phyloP scores from a whole-genome alignment of 2,888 invertebrate species.

The Drosophila atroscutellata region DNA sequence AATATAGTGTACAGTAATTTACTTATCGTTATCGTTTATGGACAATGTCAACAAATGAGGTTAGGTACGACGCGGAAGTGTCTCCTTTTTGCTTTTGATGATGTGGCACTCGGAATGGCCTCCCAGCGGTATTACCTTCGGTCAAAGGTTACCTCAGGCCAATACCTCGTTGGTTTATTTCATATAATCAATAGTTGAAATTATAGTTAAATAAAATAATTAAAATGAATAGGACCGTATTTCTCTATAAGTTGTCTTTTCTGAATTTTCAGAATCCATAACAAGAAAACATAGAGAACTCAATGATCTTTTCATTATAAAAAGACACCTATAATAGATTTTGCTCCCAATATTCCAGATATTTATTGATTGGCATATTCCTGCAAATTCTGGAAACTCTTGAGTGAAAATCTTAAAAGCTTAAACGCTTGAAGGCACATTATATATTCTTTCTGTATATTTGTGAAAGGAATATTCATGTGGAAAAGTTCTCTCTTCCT shows the following conservation, averaged over 20 bases:
- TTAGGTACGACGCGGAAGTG: slow-evolving; percentile 49
- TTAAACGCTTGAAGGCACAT: not conserved
- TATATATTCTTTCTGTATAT: not conserved
- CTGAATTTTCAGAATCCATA: not conserved
- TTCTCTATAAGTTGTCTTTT: not conserved
- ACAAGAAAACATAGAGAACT: not conserved
- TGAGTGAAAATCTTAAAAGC: not conserved
- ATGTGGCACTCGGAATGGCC: slow-evolving; percentile 19
- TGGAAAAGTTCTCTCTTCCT: not conserved
- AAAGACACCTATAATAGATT: not conserved
- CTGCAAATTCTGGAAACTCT: not conserved
- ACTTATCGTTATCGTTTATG: slow-evolving; percentile 56
- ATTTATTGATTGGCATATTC: not conserved
- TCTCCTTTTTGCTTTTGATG: slow-evolving; percentile 19
- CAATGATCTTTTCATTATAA: not conserved
- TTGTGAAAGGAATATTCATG: not conserved
- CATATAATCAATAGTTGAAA: slow-evolving; percentile 32
- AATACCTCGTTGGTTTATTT: slow-evolving; percentile 11
- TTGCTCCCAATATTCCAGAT: not conserved
- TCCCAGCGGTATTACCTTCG: slow-evolving; percentile 24
- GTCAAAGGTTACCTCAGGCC: slow-evolving; percentile 38
- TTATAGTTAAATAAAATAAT: slow-evolving; percentile 4
- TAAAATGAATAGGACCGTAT: slow-evolving; percentile 19
- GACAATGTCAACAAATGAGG: slow-evolving; percentile 57
- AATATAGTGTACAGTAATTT: slow-evolving; percentile 34